Evolutionary conservation across 2,888 invertebrate species (phyloP), one percentile per base, ranked within the genome.

Genomic region (Xylota sylvarum): DNA sequence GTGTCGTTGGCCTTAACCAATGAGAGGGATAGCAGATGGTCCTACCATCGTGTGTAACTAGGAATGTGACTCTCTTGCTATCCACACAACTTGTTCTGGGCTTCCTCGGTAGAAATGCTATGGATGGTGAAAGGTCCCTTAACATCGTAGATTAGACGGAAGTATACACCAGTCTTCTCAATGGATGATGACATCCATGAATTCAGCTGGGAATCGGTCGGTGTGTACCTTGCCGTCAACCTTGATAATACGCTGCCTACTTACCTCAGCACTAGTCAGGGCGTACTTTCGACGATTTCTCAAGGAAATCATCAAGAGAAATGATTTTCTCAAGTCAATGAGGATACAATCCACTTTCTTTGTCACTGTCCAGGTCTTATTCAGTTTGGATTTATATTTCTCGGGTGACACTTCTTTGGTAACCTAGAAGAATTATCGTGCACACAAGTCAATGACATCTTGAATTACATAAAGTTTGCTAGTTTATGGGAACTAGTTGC

Each of bases 161-260:
- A 99, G 93, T 97, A 95, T 94, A 99, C 99, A 90, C 97, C 97
- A 85, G 99, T 99, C 94, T 98, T 99, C 91, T 99, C 99, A 93
- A 99, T 99, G 81, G 97, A n/a, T 96, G 88, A 99, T 96, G 85
- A 99, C 99, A 96, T 99, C 99, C 99, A 99, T 99, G 92, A 98
- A 99, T 82, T 99, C 99, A 91, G 99, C 96, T 72, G 99, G 99
- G 93, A 97, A 99, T 90, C 97, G 96, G 91, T 99, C 99, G 27
- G 99, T 99, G 90, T 99, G 95, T 72, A 99, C 97, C 94, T 98
- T 99, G 89, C 98, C 98, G 92, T 99, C 99, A 88, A 99, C 98
- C 93, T 98, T 99, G 92, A 99, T 98, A 80, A 99, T 94, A 81
- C 99, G 95, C 94, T 99, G 99, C 96, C 99, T 99, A 87, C 97